Base-by-base conservation (phyloP, 2,113 vertebrate species). In the Rhodinocichla rosea region DNA sequence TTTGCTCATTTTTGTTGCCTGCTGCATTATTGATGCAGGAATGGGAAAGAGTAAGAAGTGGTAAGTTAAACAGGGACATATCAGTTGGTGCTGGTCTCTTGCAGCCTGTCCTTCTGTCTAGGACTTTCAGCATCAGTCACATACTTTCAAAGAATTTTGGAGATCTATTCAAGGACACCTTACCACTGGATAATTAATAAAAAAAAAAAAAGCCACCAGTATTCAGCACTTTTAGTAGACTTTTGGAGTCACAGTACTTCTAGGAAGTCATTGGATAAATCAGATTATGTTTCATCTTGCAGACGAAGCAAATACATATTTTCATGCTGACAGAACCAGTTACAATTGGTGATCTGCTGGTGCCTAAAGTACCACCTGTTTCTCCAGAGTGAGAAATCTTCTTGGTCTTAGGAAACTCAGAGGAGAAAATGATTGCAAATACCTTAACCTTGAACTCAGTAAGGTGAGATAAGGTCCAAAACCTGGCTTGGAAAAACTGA, bases 21-120 rank as follows among this genome's bases (percentile, higher is more conserved):
- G 26, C 65, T 95, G 89, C 79, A 96, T 91, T 96, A 95, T 92
- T 94, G 55, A 96, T 96, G 85, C 32, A 67, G 42, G 18, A 12
- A 53, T 76, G 69, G 63, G 57, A 89, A 80, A 67, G 50, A 65
- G 22, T 23, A 82, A 94, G 70, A 60, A 47, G 40, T 22, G 16
- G 12, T 8, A 59, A 91, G 52, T 84, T 85, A 94, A 94, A 64
- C 39, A 45, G 26, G 45, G 53, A 74, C 30, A 11, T 90, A 90
- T 95, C 64, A 81, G 5, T 90, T 80, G 39, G 39, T 81, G 26
- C 42, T 73, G 37, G 21, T 91, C 53, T 73, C 45, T 53, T 50
- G 69, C 33, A 80, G 52, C 9, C 32, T 89, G 39, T 40, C 33
- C 70, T 87, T 88, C 52, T 82, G 14, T 47, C 37, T 87, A 67